Base-by-base conservation (phyloP, 2,888 invertebrate species). In the Hyles lineata region DNA sequence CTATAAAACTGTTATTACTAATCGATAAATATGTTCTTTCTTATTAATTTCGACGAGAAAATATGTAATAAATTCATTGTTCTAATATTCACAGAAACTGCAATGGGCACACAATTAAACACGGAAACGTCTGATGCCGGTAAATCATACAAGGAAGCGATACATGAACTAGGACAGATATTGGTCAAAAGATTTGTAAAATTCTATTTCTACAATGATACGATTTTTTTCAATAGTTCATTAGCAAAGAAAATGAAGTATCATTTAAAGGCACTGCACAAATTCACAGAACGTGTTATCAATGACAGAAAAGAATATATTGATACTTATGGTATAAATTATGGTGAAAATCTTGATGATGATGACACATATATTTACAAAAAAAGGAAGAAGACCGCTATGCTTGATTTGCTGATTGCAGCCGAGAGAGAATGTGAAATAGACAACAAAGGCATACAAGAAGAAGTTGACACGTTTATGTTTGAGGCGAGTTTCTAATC, bases 101-200 rank as follows among this genome's bases (percentile, higher is more conserved):
- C 97, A 19, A 96, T 97, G 96, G 97, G 97, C 2, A 95, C 95
- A 2, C 93, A 95, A 75, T 88, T 97, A 19, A 90, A 93, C 67
- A 89, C 92, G 50, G 91, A 95, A 74, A 85, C 89, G 15, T 83
- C 86, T 8, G 76, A 79, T 2, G 79, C 79, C 59, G 93, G 95
- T 6, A 90, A 89, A 32, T 91, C 91, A 63, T 97, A 97, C 82
- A 95, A 96, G 62, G 82, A 93, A 17, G 94, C 96, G 43, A 94
- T 97, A 70, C 89, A 95, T 72, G 83, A 88, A 2, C 80, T 96
- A 1, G 93, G 92, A 19, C 50, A 67, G 23, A 50, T 67, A 50
- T 17, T 67, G 15, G 67, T 67, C 23, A 21, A 91, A 25, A 90
- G 96, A 75, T 74, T 93, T 0, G 80, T 91, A 1, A 94, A 91